Percentiles rank a stretch among this genome's conserved stretches.
phyloP scores from a whole-genome alignment of 2,888 invertebrate genomes.

The Helobdella robusta region DNA sequence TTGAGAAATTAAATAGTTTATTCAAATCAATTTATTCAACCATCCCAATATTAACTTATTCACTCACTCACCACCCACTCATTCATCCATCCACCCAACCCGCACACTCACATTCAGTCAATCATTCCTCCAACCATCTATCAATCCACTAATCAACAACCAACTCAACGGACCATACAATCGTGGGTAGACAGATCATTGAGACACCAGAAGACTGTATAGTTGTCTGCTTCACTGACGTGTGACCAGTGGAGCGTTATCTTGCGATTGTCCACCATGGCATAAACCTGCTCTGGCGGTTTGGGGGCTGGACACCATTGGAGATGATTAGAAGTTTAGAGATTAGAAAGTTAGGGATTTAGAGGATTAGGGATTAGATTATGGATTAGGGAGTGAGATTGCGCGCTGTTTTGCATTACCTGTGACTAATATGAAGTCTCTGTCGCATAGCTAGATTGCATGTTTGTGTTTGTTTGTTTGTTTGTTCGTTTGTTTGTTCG shows the following conservation, averaged over 20 bases:
- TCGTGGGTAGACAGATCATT: neutral
- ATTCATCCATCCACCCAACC: neutral
- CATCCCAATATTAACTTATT: neutral
- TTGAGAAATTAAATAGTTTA: too few relatives aligned
- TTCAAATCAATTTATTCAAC: neutral
- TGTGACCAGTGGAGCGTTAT: neutral
- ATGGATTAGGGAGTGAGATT: too few relatives aligned
- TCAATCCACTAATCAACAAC: too few relatives aligned
- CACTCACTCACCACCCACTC: neutral
- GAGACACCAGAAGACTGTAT: slow-evolving; percentile 9
- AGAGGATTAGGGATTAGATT: too few relatives aligned
- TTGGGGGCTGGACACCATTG: slow-evolving; percentile 8
- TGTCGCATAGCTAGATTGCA: too few relatives aligned
- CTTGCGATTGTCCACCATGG: neutral
- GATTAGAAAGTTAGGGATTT: too few relatives aligned
- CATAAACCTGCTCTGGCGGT: slow-evolving; percentile 6
- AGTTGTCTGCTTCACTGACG: slow-evolving; percentile 11
- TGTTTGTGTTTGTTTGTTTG: too few relatives aligned
- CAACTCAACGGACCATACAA: slow-evolving; percentile 6
- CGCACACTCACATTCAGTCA: neutral
- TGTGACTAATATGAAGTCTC: too few relatives aligned
- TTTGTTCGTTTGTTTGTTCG: too few relatives aligned
- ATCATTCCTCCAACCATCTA: too few relatives aligned
- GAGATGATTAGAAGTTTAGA: too few relatives aligned
- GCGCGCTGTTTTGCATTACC: too few relatives aligned